Base-by-base conservation (phyloP, 2,113 vertebrate genomes). In the Delphinapterus leucas region DNA sequence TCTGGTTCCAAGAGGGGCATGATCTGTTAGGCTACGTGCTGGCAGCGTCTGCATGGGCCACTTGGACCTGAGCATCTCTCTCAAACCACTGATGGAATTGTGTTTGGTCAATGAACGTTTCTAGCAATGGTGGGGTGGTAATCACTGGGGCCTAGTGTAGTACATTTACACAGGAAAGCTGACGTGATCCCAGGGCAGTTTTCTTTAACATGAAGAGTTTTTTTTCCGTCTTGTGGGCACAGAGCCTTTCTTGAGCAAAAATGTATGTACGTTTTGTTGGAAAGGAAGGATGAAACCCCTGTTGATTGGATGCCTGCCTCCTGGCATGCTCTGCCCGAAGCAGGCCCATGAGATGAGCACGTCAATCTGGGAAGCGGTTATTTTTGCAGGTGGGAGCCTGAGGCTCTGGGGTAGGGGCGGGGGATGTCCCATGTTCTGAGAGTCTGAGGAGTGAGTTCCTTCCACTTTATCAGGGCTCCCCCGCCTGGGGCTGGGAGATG, bases 261-360 rank as follows among this genome's bases (percentile, higher is more conserved):
- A 41, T 15, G 23, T 28, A 5, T 49, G 71, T 13, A 3, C 6
- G 2, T n/a, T 38, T n/a, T 41, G 21, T n/a, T 12, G 2, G 61
- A 60, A 68, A 49, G 55, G 49, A 26, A 55, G 49, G 61, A 4
- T 20, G 26, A 36, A 79, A 33, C 49, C 9, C 1, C 26, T 17
- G 5, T 5, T 14, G 41, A 26, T 2, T 1, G 55, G 3, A 6
- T 18, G 7, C 20, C 18, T 0, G 14, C 41, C 7, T 49, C 26
- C 58, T 8, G 47, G 10, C 41, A 8, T 1, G 0, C 53, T 26
- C 79, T 18, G 53, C 36, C 33, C 0, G 3, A 4, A 44, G 76
- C 41, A 5, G 71, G 63, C 55, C 68, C 33, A 3, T 0, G 0
- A 1, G 70, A 26, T 47, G 20, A 23, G 5, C 47, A 0, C 49